phyloP scores from a whole-genome alignment of 1,140 invertebrate genomes.

The Cydia amplana region DNA sequence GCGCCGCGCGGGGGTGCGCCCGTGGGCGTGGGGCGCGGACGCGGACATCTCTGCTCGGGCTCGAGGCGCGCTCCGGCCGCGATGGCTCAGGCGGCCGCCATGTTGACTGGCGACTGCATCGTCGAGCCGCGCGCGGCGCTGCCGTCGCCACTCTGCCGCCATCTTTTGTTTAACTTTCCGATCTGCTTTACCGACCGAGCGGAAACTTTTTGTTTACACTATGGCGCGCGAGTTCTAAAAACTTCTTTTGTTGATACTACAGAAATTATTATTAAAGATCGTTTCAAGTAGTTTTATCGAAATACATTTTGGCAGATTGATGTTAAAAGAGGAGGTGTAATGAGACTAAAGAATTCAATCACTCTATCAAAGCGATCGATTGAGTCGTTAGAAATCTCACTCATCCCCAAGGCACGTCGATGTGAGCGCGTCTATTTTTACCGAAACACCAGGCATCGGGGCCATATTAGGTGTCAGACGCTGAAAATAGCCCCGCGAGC shows the following conservation, averaged over 20 bases:
- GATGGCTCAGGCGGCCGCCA: constrained; percentile 79
- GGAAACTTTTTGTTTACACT: constrained; percentile 41
- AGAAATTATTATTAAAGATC: background rate
- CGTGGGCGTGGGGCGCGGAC: constrained; percentile 81
- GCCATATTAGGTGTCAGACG: constrained; percentile 72
- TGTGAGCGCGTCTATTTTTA: constrained; percentile 66
- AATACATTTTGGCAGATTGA: background rate
- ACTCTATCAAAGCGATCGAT: constrained; percentile 15
- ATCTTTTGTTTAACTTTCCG: constrained; percentile 56
- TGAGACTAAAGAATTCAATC: background rate
- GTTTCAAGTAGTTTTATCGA: background rate
- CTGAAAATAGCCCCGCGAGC: constrained; percentile 64
- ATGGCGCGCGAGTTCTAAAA: constrained; percentile 54
- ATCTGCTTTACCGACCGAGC: constrained; percentile 67
- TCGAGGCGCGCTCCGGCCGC: constrained; percentile 79
- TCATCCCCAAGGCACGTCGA: constrained; percentile 35
- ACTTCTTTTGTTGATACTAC: constrained; percentile 17
- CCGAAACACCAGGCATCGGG: constrained; percentile 69
- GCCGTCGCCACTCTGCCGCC: constrained; percentile 54
- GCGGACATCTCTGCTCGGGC: constrained; percentile 72
- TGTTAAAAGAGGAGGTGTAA: background rate
- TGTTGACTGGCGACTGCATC: constrained; percentile 66
- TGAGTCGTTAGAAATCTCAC: background rate
- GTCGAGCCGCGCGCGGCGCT: constrained; percentile 71
- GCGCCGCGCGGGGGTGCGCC: constrained; percentile 81